Conservation (phyloP, 2,797 vertebrate genomes). For the Euphonia xanthogaster region DNA sequence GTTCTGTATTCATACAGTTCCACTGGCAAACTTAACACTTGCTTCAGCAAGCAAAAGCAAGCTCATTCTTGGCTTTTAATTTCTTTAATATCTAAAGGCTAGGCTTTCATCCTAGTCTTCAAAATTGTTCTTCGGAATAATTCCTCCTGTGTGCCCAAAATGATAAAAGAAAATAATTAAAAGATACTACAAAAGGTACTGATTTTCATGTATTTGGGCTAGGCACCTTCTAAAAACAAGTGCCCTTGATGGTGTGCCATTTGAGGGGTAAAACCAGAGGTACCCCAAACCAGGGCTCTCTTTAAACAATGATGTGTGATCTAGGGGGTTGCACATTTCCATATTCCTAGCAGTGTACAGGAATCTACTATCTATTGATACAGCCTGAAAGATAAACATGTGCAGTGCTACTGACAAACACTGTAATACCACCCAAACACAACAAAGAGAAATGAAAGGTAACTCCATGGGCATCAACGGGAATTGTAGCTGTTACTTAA, state of each 20-base stretch:
- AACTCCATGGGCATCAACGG: neutral
- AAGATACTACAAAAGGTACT: neutral
- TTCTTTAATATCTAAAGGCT: constrained; percentile 14
- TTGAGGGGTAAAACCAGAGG: neutral
- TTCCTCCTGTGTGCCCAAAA: neutral
- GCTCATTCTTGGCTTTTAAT: neutral
- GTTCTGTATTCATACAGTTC: neutral
- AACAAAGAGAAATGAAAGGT: neutral
- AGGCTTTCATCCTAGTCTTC: neutral
- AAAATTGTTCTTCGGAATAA: neutral
- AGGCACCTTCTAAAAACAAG: neutral
- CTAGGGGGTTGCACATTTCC: neutral
- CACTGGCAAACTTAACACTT: constrained; percentile 5
- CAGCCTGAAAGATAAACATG: neutral
- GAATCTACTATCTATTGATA: neutral
- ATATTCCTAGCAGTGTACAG: neutral
- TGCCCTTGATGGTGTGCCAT: neutral
- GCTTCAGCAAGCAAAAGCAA: neutral
- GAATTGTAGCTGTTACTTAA: neutral
- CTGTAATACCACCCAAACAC: neutral
- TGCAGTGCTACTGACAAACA: neutral
- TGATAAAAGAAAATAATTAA: neutral
- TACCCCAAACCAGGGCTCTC: neutral
- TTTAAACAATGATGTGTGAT: neutral
- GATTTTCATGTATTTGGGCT: neutral